These are phyloP conservation scores for Falcaria lacertinaria DNA, from an alignment of 2,888 invertebrate species.

Conservation along the genomic window DNA sequence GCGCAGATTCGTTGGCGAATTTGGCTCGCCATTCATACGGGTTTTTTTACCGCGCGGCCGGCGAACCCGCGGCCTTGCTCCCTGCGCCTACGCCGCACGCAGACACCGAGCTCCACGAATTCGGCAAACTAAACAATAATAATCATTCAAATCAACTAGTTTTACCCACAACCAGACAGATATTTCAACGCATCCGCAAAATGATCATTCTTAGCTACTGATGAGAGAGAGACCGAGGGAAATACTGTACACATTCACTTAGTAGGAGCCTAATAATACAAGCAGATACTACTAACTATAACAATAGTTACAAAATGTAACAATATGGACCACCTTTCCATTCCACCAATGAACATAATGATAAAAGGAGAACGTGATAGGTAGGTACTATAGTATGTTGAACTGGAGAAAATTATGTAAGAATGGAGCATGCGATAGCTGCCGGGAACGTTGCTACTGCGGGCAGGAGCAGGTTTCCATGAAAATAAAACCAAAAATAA, in stretches of 20 bases:
- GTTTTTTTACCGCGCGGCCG: conserved; percentile 60
- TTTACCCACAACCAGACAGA: conserved; percentile 23
- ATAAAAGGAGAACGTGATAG: too few relatives aligned
- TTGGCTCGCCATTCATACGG: conserved; percentile 67
- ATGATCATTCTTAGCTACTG: conserved; percentile 4
- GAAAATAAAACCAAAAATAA: conserved; percentile 36
- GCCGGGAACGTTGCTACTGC: conserved; percentile 14
- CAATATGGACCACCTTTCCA: too few relatives aligned
- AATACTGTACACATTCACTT: too few relatives aligned
- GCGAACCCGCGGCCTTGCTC: conserved; percentile 68
- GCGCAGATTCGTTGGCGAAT: conserved; percentile 47
- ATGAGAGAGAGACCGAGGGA: too few relatives aligned
- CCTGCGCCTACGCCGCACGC: conserved; percentile 49
- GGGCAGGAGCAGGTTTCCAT: conserved; percentile 16
- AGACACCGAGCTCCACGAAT: conserved; percentile 40
- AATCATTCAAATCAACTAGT: conserved; percentile 54
- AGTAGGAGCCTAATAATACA: too few relatives aligned
- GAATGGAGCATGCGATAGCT: conserved; percentile 19
- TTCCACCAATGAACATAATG: too few relatives aligned
- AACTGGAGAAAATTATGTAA: conserved; percentile 30
- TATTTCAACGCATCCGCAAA: conserved; percentile 13
- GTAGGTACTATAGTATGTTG: too few relatives aligned
- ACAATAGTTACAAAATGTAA: too few relatives aligned
- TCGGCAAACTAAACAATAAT: conserved; percentile 45
- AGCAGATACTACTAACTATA: too few relatives aligned